Conservation (phyloP, 2,888 invertebrate species). For the Microchrysa polita region DNA sequence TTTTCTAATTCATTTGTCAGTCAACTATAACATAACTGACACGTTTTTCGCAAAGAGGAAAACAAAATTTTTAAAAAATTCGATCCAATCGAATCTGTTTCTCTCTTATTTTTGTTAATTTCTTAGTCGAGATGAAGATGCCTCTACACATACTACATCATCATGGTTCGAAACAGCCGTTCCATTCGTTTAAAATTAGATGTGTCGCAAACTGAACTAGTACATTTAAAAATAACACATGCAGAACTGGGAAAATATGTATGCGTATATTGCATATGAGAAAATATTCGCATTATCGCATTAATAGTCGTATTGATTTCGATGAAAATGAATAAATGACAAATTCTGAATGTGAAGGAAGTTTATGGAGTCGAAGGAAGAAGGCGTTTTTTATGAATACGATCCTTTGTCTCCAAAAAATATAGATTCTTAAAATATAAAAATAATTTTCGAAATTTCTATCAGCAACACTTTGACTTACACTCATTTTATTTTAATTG, state of each 20-base stretch:
- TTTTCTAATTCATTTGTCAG: neutral
- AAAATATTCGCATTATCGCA: no score
- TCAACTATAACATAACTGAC: conserved; percentile 22
- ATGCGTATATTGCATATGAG: no score
- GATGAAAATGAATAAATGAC: no score
- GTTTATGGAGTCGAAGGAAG: no score
- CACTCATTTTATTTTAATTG: conserved; percentile 47
- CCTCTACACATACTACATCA: conserved; percentile 27
- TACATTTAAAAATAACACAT: conserved; percentile 34
- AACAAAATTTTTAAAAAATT: conserved; percentile 2
- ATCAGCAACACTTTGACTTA: conserved; percentile 40
- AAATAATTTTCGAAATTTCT: no score
- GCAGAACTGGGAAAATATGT: neutral
- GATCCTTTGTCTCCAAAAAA: no score
- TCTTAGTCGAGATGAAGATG: conserved; percentile 24
- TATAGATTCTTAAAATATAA: no score
- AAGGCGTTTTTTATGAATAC: no score
- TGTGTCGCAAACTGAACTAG: conserved; percentile 39
- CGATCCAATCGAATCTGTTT: neutral
- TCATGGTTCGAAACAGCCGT: conserved; percentile 13
- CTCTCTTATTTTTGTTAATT: neutral
- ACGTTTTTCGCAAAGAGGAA: neutral
- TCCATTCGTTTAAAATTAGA: conserved; percentile 36
- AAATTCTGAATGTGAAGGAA: no score
- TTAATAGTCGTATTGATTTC: no score